Conservation (phyloP, 2,888 invertebrate species). For the Calameuta pallipes region DNA sequence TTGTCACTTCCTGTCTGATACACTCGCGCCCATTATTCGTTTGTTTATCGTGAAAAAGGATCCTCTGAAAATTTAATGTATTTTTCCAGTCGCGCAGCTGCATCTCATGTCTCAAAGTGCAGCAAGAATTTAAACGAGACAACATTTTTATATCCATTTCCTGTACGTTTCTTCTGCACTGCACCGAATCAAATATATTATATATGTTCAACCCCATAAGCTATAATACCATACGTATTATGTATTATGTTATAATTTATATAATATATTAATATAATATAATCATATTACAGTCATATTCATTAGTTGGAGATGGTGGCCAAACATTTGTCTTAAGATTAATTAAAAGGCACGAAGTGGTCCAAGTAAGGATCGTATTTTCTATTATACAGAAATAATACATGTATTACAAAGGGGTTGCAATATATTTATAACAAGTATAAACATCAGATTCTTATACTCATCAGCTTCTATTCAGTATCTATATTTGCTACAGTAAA, state of each 20-base stretch:
- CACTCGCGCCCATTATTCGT: background rate
- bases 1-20: constrained; percentile 1
- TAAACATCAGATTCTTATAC: background rate
- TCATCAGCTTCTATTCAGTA: background rate
- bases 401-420: background rate
- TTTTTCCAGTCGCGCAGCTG: background rate
- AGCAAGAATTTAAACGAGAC: background rate
- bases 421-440: background rate
- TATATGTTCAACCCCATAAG: background rate
- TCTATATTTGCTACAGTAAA: background rate
- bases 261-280: too few relatives aligned
- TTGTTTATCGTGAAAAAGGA: constrained; percentile 1
- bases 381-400: too few relatives aligned
- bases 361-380: too few relatives aligned
- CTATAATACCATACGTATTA: background rate
- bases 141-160: background rate
- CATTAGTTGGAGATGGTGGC: background rate
- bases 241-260: too few relatives aligned
- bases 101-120: background rate
- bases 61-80: background rate
- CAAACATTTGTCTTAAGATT: background rate
- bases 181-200: background rate
- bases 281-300: background rate
- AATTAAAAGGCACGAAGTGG: too few relatives aligned
- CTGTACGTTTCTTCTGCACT: background rate